Percentiles rank a stretch among this genome's conserved stretches.
Conservation (phyloP, 2,797 vertebrate species). For the Echiichthys vipera region DNA sequence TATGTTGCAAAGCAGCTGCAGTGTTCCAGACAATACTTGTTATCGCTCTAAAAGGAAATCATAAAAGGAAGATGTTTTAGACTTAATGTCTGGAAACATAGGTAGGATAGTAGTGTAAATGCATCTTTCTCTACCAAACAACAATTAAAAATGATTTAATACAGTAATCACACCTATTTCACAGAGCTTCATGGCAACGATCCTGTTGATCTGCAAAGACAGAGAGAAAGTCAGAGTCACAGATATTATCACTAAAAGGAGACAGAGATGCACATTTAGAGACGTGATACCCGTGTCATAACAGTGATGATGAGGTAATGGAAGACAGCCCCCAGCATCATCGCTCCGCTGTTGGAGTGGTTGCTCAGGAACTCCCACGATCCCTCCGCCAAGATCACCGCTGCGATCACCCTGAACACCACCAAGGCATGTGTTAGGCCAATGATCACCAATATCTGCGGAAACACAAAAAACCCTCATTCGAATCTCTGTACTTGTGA, state of each 20-base stretch:
- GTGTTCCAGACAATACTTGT: not conserved
- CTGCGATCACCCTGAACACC: slow-evolving; percentile 89
- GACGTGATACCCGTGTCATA: slow-evolving; percentile 90
- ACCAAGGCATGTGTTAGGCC: slow-evolving; percentile 90
- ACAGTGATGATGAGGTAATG: slow-evolving; percentile 91
- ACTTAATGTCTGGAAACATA: no score
- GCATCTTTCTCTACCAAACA: not conserved
- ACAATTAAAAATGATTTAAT: not conserved
- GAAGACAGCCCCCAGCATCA: slow-evolving; percentile 89
- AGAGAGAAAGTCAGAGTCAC: slow-evolving; percentile 20
- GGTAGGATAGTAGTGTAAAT: not conserved
- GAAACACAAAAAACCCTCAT: slow-evolving; percentile 30
- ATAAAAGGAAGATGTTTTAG: no score
- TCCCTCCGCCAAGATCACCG: slow-evolving; percentile 80
- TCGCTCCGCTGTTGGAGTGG: slow-evolving; percentile 82
- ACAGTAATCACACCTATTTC: slow-evolving; percentile 85
- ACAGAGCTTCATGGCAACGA: slow-evolving; percentile 89
- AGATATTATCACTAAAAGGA: not conserved
- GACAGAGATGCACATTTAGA: not conserved
- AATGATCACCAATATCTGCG: slow-evolving; percentile 89
- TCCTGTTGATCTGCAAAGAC: slow-evolving; percentile 88
- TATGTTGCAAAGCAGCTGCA: not conserved
- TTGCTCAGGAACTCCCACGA: slow-evolving; percentile 76
- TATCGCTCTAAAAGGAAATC: not conserved
- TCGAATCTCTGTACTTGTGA: not conserved